Evolutionary conservation across 2,797 vertebrate species (phyloP), one percentile per base, ranked within the genome.

Genomic region (Lacerta bilineata): DNA sequence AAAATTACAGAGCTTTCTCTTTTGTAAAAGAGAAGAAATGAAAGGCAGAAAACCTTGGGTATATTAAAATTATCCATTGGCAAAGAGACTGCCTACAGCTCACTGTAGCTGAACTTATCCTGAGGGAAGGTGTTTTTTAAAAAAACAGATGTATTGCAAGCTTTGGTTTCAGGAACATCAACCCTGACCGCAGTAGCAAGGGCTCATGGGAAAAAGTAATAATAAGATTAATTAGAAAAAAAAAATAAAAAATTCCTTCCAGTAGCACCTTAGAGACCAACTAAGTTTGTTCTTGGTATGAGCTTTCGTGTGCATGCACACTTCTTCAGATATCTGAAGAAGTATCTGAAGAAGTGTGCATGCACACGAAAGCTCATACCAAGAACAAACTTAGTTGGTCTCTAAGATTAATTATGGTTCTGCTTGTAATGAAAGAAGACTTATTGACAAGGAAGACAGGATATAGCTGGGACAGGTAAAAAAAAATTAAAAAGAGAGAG

Each of bases 371-470:
- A 33, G 33, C 33, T 33, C 33, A 33, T 33, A 33, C 33, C 33
- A 33, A 33, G 33, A 33, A 33, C 33, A 33, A 33, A 33, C 33
- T 33, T 33, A 33, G 33, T 33, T 33, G 33, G 33, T 33, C 33
- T 33, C 33, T 36, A 75, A 46, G n/a, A 83, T 59, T 29, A 88
- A 88, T 84, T 69, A 71, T 71, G 81, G 46, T 18, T 78, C 25
- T 79, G 46, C 8, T 85, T 55, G 46, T n/a, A 89, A 76, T 86
- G 43, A 85, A 76, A 82, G 1, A 33, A 41, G 18, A 3, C 3
- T 83, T 93, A 78, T 72, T 89, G 80, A 74, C n/a, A 61, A 83
- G 27, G 83, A 88, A 23, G 7, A 88, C 88, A 84, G 23, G 5
- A 59, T 61, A 83, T 86, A 18, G 36, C 7, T 80, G 55, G 39